These are phyloP conservation scores for Catostomus latipinnis DNA, from an alignment of 2,797 vertebrate species.

Conservation along the genomic window DNA sequence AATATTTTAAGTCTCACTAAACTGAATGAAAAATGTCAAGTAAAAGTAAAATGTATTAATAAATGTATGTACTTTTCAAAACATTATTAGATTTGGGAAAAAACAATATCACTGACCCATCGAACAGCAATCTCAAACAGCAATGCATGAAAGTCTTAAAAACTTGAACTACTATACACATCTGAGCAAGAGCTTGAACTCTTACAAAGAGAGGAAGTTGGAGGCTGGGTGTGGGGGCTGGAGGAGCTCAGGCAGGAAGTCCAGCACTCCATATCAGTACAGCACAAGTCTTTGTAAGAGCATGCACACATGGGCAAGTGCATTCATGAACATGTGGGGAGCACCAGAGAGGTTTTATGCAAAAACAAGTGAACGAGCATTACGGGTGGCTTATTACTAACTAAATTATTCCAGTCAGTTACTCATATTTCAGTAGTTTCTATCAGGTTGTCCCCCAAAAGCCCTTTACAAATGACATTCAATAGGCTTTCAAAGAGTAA, in stretches of 20 bases:
- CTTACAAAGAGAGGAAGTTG: constrained; percentile 63
- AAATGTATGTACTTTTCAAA: neutral
- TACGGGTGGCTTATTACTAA: neutral
- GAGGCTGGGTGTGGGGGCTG: constrained; percentile 51
- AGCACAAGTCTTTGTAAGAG: neutral
- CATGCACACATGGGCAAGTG: constrained; percentile 1
- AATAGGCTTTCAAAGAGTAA: constrained; percentile 12
- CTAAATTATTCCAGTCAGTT: constrained; percentile 15
- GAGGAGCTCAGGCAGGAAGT: constrained; percentile 53
- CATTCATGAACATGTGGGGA: neutral
- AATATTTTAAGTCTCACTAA: too few species aligned
- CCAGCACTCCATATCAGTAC: constrained; percentile 28
- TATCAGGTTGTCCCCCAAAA: neutral
- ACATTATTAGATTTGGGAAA: neutral
- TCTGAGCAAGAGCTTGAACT: neutral
- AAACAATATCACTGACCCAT: neutral
- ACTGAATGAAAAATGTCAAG: too few species aligned
- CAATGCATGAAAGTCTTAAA: neutral
- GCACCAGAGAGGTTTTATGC: neutral
- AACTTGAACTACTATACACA: neutral
- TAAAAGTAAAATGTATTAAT: too few species aligned
- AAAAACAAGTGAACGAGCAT: neutral
- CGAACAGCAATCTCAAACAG: neutral
- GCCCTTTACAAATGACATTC: constrained; percentile 16
- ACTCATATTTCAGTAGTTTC: constrained; percentile 8